phyloP scores from a whole-genome alignment of 2,888 invertebrate species.

The Palloptera scutellata region DNA sequence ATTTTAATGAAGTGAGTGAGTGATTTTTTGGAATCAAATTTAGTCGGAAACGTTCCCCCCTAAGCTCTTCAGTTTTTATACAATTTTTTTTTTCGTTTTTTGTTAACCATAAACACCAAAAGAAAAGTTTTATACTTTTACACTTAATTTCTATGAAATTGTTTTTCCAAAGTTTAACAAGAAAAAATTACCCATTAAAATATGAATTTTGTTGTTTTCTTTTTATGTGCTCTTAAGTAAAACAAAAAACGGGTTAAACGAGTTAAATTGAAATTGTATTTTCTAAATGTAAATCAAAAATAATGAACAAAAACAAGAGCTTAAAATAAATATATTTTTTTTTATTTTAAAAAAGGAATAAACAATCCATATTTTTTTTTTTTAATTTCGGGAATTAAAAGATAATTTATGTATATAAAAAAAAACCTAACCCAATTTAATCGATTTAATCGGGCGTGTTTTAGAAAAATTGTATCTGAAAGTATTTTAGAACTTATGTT shows the following conservation, averaged over 20 bases:
- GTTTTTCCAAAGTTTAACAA: background rate
- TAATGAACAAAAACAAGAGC: slow-evolving; percentile 5
- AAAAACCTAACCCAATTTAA: slow-evolving; percentile 18
- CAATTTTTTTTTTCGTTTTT: background rate
- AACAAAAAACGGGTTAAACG: slow-evolving; percentile 23
- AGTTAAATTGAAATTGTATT: slow-evolving; percentile 31
- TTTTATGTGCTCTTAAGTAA: slow-evolving; percentile 7
- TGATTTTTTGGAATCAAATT: too few relatives aligned
- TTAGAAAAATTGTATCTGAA: slow-evolving; percentile 11
- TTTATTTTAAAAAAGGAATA: too few relatives aligned
- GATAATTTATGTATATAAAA: slow-evolving; percentile 14
- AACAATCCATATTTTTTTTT: too few relatives aligned
- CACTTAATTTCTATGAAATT: slow-evolving; percentile 2
- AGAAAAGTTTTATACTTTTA: too few relatives aligned
- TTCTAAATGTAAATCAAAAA: background rate
- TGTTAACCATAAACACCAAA: background rate
- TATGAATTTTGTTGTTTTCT: slow-evolving; percentile 20
- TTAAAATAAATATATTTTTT: too few relatives aligned
- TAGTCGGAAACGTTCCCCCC: too few relatives aligned
- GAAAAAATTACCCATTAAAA: slow-evolving; percentile 12
- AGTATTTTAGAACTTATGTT: slow-evolving; percentile 31
- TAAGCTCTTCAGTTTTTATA: too few relatives aligned
- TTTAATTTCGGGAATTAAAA: slow-evolving; percentile 17
- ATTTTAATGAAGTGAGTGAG: too few relatives aligned
- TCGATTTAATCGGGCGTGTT: too few relatives aligned